Base-by-base conservation (phyloP, 2,888 invertebrate genomes). In the Ennomos erosarius region DNA sequence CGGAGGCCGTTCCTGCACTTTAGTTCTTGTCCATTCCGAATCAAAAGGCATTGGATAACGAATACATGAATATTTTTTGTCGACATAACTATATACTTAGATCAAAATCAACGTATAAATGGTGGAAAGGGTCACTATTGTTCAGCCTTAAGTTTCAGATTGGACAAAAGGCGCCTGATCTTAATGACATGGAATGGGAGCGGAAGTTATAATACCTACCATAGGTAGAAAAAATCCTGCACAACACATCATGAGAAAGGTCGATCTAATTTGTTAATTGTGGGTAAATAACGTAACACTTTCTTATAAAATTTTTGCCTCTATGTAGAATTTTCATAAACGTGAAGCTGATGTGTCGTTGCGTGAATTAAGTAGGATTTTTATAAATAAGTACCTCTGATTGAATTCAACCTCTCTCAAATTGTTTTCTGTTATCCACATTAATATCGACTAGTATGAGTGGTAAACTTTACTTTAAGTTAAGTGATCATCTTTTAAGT, bases 1-100 rank as follows among this genome's bases (percentile, higher is more conserved):
- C 80, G 84, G 83, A 84, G 82, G 82, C 79, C 78, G 78, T 76
- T 78, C 74, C 76, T 75, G 81, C 79, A 74, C 80, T 77, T 71
- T 66, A 49, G 66, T 71, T 67, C 68, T 64, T 61, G 64, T 74
- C 70, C 73, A 67, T 59, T 69, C 64, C 59, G 72, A 69, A 57
- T 65, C 46, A 66, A 62, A 39, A 58, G 48, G 53, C 35, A 3
- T 43, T 26, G 6, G 26, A 6, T 26, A 26, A 26, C 0, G 3
- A 6, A 5, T 26, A 26, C 6, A 4, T 16, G 16, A 16, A 16
- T 26, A 26, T 26, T 26, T n/a, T 6, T 26, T 26, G 4, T 26
- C 26, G 6, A 6, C 26, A 26, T 26, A 26, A 26, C 26, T 26
- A 26, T 26, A 26, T 26, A n/a, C n/a, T n/a, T n/a, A 26, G 26